Conservation (phyloP, 92 coral and sea anemone species). For the Siderastrea radians region DNA sequence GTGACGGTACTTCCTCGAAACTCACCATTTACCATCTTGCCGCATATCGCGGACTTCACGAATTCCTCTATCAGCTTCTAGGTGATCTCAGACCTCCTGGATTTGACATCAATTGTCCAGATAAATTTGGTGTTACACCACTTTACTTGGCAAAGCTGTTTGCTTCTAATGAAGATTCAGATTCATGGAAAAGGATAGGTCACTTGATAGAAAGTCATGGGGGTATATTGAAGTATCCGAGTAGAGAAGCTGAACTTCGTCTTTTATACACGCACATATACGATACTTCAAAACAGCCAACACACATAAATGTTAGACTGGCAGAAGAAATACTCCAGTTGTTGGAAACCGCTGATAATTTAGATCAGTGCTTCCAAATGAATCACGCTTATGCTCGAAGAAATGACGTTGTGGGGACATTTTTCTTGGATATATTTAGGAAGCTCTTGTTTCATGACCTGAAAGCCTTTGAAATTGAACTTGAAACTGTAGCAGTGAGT, state of each 20-base stretch:
- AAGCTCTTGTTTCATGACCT: too few relatives aligned
- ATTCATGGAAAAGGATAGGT: constrained; percentile 38
- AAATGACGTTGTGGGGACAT: not conserved
- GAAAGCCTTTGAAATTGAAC: too few relatives aligned
- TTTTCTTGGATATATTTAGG: not conserved
- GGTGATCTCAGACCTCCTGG: constrained; percentile 25
- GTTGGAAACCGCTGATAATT: not conserved
- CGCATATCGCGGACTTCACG: constrained; percentile 70
- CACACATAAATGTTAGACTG: not conserved
- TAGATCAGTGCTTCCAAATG: not conserved
- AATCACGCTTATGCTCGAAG: not conserved
- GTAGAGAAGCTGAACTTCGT: constrained; percentile 55
- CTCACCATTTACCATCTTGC: constrained; percentile 72
- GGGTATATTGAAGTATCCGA: constrained; percentile 28
- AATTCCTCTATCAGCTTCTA: constrained; percentile 34
- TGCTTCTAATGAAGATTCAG: constrained; percentile 25
- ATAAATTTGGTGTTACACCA: constrained; percentile 70
- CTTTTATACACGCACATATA: constrained; percentile 51
- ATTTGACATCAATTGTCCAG: constrained; percentile 61
- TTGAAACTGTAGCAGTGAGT: too few relatives aligned
- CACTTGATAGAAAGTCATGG: constrained; percentile 41
- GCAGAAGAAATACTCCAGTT: not conserved
- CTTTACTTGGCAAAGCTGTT: constrained; percentile 65
- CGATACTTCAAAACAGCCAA: constrained; percentile 1
- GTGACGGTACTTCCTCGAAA: constrained; percentile 11